phyloP scores from a whole-genome alignment of 2,888 invertebrate genomes.

The Cephalotes varians region DNA sequence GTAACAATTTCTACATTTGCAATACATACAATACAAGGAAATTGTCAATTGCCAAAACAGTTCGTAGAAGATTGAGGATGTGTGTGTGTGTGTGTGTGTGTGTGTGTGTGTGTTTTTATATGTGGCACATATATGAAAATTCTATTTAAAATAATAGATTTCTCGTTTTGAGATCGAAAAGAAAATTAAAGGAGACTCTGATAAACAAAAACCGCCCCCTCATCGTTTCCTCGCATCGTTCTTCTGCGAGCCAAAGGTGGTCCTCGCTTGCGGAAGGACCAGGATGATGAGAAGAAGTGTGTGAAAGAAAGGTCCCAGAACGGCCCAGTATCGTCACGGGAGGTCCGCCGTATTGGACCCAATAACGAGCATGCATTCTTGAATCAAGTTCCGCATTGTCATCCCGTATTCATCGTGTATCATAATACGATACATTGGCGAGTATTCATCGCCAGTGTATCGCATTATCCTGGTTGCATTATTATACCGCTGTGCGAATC shows the following conservation, averaged over 20 bases:
- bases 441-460: constrained; percentile 78
- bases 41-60: background rate
- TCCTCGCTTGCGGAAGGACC: constrained; percentile 27
- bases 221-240: background rate
- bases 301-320: constrained; percentile 62
- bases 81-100: no score
- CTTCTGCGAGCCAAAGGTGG: constrained; percentile 7
- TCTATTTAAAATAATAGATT: background rate
- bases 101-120: no score
- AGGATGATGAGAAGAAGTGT: constrained; percentile 29
- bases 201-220: constrained; percentile 29
- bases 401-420: constrained; percentile 57
- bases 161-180: background rate
- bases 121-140: background rate
- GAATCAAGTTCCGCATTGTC: constrained; percentile 83
- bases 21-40: background rate
- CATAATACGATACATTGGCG: constrained; percentile 47
- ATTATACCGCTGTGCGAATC: constrained; percentile 66
- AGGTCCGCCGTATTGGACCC: constrained; percentile 63
- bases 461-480: constrained; percentile 67
- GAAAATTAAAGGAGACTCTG: background rate
- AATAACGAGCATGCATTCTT: constrained; percentile 81
- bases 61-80: background rate
- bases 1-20: background rate
- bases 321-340: constrained; percentile 73